Evolutionary conservation across 2,888 invertebrate genomes (phyloP).

Genomic region (Masnerella sp.): DNA sequence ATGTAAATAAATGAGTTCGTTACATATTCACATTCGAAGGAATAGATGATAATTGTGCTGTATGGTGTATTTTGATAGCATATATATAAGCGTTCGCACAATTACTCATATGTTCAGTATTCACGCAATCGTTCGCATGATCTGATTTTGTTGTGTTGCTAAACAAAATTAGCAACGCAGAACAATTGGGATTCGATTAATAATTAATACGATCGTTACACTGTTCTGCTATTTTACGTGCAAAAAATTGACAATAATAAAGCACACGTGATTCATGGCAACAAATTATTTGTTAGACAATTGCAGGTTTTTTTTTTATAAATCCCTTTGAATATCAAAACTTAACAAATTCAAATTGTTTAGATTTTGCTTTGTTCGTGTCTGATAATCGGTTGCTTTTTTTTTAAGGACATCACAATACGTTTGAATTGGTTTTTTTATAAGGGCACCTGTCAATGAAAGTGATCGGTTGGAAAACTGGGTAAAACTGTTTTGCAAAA

Average conservation of each 20-base stretch:
- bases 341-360: no score
- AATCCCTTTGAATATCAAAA: no score
- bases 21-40: not conserved
- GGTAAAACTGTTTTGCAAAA: no score
- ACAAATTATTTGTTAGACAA: no score
- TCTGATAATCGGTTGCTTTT: no score
- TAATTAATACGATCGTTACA: constrained; percentile 9
- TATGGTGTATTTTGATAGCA: not conserved
- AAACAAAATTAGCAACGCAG: constrained; percentile 13
- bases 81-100: constrained; percentile 3
- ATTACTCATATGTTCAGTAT: constrained; percentile 18
- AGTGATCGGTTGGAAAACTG: no score
- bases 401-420: no score
- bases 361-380: no score
- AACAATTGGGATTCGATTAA: constrained; percentile 21
- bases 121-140: constrained; percentile 23
- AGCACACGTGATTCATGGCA: constrained; percentile 6
- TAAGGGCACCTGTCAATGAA: no score
- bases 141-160: constrained; percentile 28
- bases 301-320: no score
- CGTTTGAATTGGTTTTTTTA: no score
- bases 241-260: constrained; percentile 10
- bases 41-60: constrained; percentile 1
- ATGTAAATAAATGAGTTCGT: not conserved
- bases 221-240: constrained; percentile 6